Evolutionary conservation across 1,140 invertebrate genomes (phyloP), one percentile per base, ranked within the genome.

Genomic region (Thaumetopoea pityocampa): DNA sequence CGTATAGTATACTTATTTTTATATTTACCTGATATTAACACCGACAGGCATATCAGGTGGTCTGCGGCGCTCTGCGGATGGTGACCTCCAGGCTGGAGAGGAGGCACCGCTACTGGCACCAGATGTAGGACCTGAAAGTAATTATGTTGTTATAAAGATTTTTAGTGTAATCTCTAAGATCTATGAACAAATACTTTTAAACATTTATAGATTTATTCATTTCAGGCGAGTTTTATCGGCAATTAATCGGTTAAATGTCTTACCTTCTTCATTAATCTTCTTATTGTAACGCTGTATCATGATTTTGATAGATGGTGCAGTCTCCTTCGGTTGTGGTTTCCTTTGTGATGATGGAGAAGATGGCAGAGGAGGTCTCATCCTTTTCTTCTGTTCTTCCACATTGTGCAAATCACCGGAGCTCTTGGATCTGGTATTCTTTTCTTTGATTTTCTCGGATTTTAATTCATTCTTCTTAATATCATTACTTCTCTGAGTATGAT

Each of bases 271-370:
- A 35, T 87, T 87, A 8, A 88, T 76, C 47, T 87, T 87, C 61
- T 85, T 86, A 51, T 91, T 90, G 52, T 91, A 92, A 47, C 87
- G 85, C 35, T 88, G 88, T 48, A 92, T 89, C 89, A 92, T 92
- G 44, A 90, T 86, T 26, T 87, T 73, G 20, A 92, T 91, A 36
- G 88, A 89, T 0, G 90, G 90, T 0, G 90, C 87, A 4, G 90
- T 88, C 62, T 90, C 90, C 56, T 90, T 90, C 0, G 72, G 52
- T 17, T 79, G 67, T 43, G 88, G 84, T 53, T 85, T 85, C 20
- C 85, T 67, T 26, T 79, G 83, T 1, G 85, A 79, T 3, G 85
- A 82, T n/a, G 89, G 89, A 0, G 88, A 89, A 10, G 79, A 68
- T 4, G 88, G 88, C 3, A 89, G 59, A 2, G 88, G 87, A 1